A percentile compares a stretch with the other conserved stretches of the same genome.
phyloP scores from a whole-genome alignment of 2,797 vertebrate genomes.

The Lithobates pipiens region DNA sequence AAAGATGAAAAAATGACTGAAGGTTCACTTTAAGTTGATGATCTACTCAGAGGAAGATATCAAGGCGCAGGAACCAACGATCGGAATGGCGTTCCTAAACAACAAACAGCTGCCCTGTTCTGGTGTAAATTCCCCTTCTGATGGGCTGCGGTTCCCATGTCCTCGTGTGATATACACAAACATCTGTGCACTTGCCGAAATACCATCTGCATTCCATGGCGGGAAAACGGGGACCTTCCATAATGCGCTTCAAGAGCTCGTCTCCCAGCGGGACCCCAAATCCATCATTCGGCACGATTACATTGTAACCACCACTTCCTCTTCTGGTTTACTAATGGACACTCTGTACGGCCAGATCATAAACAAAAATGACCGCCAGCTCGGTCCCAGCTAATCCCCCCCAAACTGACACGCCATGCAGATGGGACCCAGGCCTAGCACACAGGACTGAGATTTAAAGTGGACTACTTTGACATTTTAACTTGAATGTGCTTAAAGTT shows the following conservation, averaged over 20 bases:
- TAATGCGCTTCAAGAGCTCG: background rate
- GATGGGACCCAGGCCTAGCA: background rate
- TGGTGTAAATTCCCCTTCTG: background rate
- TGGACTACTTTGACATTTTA: no score
- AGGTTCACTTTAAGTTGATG: no score
- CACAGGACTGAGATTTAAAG: no score
- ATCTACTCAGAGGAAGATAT: no score
- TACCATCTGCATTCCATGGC: slow-evolving; percentile 36
- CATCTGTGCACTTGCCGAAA: slow-evolving; percentile 42
- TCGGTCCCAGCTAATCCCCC: background rate
- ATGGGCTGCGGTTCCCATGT: slow-evolving; percentile 40
- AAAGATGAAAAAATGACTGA: no score
- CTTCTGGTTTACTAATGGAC: background rate
- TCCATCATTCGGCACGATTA: background rate
- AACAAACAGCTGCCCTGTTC: no score
- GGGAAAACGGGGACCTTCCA: slow-evolving; percentile 9
- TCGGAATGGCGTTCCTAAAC: no score
- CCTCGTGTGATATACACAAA: slow-evolving; percentile 38
- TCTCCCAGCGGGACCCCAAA: background rate
- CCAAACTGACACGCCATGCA: background rate
- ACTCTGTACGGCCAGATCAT: background rate
- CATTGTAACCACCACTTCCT: background rate
- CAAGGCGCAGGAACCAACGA: no score
- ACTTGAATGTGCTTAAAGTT: no score
- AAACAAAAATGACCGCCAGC: background rate